Evolutionary conservation across 1,140 invertebrate genomes (phyloP), one percentile per base, ranked within the genome.

Genomic region (Drosophila kepulauana): DNA sequence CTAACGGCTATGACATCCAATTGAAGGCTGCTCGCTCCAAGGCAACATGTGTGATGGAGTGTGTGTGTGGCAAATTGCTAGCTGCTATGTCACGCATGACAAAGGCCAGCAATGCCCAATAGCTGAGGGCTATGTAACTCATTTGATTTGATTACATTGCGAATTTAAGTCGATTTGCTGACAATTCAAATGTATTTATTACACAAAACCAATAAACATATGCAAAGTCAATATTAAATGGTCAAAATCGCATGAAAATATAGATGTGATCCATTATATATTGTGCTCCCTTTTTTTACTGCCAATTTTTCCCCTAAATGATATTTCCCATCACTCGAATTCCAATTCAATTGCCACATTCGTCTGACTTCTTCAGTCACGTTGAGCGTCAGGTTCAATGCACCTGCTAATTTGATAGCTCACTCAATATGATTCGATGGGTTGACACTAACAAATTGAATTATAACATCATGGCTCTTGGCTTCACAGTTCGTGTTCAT

Each of bases 391-490:
- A 43, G 41, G 81, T 84, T 84, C 81, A 84, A 78, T 84, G 81
- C 57, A 86, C 81, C 61, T 45, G 49, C 35, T 51, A 41, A 68
- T 75, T 82, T 71, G 15, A 71, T 66, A 63, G 63, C 64, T 85
- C 45, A 68, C 75, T 76, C 61, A 75, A 52, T 58, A 35, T 58
- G 30, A 20, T 15, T 25, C 30, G 56, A 64, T 41, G 49, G 75
- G 75, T 85, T 69, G 69, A 81, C 84, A 82, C 71, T 78, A 62
- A 56, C 68, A 87, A 86, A 86, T 88, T 86, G 82, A 86, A 82
- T 88, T 82, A 79, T 79, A 79, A 66, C 75, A 78, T 86, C 69
- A 78, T 38, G n/a, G 13, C 35, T 38, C 35, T 43, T 15, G 13
- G 51, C 28, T 13, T n/a, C 15, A 8, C 33, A 43, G 20, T 28